Evolutionary conservation across 1,140 invertebrate species (phyloP).

Genomic region (Campoletis sonorensis): DNA sequence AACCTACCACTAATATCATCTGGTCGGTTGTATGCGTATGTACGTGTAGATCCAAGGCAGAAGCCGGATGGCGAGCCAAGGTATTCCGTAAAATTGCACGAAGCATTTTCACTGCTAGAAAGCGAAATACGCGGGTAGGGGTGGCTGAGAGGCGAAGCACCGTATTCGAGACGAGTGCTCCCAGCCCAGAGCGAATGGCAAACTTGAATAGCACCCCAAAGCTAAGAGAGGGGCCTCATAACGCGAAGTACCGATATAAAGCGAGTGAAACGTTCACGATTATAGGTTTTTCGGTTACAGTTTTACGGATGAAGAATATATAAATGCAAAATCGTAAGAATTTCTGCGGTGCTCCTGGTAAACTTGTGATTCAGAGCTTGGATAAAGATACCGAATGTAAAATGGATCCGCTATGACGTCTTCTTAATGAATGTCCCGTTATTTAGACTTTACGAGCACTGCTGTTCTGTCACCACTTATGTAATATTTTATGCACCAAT

Average conservation of each 20-base stretch:
- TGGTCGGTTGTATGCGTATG: not conserved
- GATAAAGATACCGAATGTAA: not conserved
- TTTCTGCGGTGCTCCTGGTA: not conserved
- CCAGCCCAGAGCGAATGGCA: constrained; percentile 13
- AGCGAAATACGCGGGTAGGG: not conserved
- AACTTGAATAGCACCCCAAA: constrained; percentile 32
- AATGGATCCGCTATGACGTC: not conserved
- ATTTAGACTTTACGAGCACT: not conserved
- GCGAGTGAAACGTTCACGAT: constrained; percentile 17
- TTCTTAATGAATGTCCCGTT: not conserved
- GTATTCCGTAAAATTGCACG: constrained; percentile 39
- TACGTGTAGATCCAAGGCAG: not conserved
- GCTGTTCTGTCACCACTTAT: not conserved
- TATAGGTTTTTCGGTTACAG: constrained; percentile 11
- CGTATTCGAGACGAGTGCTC: constrained; percentile 10
- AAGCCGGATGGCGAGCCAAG: not conserved
- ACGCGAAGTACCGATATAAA: constrained; percentile 21
- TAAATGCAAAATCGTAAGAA: constrained; percentile 6
- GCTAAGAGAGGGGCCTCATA: constrained; percentile 28
- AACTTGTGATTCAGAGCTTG: not conserved
- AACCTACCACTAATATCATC: constrained; percentile 23
- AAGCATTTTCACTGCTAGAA: constrained; percentile 27
- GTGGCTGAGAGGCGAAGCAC: not conserved
- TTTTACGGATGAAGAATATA: constrained; percentile 23
- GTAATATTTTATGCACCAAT: not conserved